phyloP scores from a whole-genome alignment of 1,140 invertebrate genomes.

The Epicauta chinensis region DNA sequence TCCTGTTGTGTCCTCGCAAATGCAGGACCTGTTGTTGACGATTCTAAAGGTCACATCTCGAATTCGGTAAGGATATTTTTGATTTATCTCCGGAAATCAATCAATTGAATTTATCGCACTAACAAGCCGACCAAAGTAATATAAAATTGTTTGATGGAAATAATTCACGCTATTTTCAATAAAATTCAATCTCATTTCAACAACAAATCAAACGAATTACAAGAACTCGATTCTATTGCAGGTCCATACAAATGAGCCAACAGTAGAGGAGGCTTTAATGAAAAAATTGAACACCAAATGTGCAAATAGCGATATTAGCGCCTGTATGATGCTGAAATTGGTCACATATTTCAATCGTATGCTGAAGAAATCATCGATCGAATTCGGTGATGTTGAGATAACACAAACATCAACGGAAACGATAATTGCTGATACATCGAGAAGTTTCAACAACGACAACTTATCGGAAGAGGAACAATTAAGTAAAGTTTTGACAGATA shows the following conservation, averaged over 20 bases:
- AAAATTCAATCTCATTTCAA: no score
- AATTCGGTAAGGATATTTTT: slow-evolving; percentile 38
- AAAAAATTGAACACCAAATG: slow-evolving; percentile 70
- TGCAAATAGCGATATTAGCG: slow-evolving; percentile 63
- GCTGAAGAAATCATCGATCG: slow-evolving; percentile 69
- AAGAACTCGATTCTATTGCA: slow-evolving; percentile 14
- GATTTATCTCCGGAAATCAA: neutral
- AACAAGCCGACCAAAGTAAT: neutral
- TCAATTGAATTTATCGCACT: neutral
- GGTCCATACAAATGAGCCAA: slow-evolving; percentile 35
- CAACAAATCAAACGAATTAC: no score
- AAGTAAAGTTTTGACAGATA: slow-evolving; percentile 61
- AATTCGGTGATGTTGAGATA: slow-evolving; percentile 69
- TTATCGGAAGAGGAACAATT: slow-evolving; percentile 62
- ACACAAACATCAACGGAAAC: slow-evolving; percentile 47
- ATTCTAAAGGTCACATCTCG: slow-evolving; percentile 31
- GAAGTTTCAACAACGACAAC: slow-evolving; percentile 36
- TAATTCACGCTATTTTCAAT: no score
- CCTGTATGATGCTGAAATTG: slow-evolving; percentile 72
- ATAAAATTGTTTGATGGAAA: no score
- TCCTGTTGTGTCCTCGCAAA: slow-evolving; percentile 24
- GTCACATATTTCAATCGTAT: slow-evolving; percentile 74
- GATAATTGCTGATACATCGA: slow-evolving; percentile 28
- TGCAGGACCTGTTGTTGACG: slow-evolving; percentile 39
- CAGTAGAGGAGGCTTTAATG: slow-evolving; percentile 60